Conservation (phyloP, 2,113 vertebrate genomes). For the Bettongia penicillata region DNA sequence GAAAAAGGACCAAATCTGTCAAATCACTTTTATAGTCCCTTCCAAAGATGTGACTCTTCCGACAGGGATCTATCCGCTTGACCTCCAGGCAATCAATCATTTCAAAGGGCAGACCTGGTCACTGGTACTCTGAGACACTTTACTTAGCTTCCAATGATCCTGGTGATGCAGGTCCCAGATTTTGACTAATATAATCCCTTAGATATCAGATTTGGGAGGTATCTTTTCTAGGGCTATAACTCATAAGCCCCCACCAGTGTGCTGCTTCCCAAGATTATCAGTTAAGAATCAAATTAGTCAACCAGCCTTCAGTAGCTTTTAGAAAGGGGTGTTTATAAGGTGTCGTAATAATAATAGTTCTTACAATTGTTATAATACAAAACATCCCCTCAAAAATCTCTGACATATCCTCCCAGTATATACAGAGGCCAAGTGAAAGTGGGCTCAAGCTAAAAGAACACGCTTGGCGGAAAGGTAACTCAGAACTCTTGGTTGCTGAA, state of each 20-base stretch:
- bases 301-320: neutral
- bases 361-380: neutral
- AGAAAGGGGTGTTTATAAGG: neutral
- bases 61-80: neutral
- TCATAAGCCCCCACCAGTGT: neutral
- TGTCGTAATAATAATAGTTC: neutral
- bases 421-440: neutral
- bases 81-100: neutral
- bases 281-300: neutral
- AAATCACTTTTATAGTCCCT: neutral
- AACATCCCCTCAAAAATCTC: neutral
- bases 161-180: neutral
- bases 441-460: neutral
- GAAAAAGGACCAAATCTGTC: neutral
- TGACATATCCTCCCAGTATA: neutral
- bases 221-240: neutral
- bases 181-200: neutral
- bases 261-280: neutral
- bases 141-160: neutral
- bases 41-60: neutral
- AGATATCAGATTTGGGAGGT: neutral
- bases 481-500: neutral
- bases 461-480: neutral
- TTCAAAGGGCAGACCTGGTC: neutral
- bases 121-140: neutral